A percentile compares a stretch with the other conserved stretches of the same genome.
Conservation (phyloP, 2,888 invertebrate genomes). For the Uloborus plumipes region DNA sequence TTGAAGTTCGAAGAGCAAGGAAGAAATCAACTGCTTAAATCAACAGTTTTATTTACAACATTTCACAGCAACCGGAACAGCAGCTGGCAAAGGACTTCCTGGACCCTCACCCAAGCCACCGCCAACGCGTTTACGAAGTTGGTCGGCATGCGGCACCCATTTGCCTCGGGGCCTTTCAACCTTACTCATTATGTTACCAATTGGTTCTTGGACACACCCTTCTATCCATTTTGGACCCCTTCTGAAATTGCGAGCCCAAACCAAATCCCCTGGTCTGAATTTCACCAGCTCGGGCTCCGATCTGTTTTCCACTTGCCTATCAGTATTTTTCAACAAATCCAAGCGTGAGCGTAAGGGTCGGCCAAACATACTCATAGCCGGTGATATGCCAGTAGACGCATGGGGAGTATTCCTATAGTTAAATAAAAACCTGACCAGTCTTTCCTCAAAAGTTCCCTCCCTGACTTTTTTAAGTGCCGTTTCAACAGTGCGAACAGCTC, state of each 20-base stretch:
- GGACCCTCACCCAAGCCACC: no score
- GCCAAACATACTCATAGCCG: slow-evolving; percentile 8
- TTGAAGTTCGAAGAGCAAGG: no score
- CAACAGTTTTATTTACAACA: no score
- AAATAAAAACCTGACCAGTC: slow-evolving; percentile 16
- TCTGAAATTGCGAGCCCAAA: slow-evolving; percentile 20
- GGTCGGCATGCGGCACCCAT: slow-evolving; percentile 5
- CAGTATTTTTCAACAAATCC: neutral
- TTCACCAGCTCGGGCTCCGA: neutral
- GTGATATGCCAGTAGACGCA: slow-evolving; percentile 5
- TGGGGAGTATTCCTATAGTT: slow-evolving; percentile 1
- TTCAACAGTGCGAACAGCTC: slow-evolving; percentile 4
- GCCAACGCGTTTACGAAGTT: neutral
- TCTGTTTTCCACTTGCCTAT: no score
- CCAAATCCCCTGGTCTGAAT: slow-evolving; percentile 7
- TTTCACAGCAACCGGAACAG: no score
- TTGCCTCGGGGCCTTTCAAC: neutral
- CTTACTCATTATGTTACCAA: slow-evolving; percentile 9
- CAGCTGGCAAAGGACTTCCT: no score
- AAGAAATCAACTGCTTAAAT: no score
- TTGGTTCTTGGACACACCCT: neutral
- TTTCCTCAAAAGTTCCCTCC: neutral
- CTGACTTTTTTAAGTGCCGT: neutral
- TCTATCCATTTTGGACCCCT: slow-evolving; percentile 26
- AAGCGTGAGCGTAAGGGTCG: slow-evolving; percentile 11